Evolutionary conservation across 2,797 vertebrate genomes (phyloP).

Genomic region (Ispidina picta): DNA sequence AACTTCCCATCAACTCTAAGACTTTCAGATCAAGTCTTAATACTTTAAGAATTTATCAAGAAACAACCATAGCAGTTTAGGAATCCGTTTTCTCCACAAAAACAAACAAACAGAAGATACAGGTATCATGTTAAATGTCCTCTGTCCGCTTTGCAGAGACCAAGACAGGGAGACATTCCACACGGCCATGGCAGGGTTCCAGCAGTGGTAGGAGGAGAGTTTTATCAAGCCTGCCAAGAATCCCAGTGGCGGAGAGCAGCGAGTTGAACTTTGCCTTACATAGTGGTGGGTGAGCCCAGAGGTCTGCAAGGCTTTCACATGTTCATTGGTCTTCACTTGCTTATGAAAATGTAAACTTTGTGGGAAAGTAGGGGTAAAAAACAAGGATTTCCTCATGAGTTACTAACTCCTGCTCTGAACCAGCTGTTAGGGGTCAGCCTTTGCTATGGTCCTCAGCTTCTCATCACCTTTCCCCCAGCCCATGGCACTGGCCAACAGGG

Average conservation of each 20-base stretch:
- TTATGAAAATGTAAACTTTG: neutral
- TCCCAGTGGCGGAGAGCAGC: neutral
- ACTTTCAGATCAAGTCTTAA: neutral
- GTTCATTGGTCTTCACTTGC: neutral
- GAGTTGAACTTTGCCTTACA: conserved; percentile 72
- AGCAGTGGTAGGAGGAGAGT: conserved; percentile 23
- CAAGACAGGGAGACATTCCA: neutral
- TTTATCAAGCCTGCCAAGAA: conserved; percentile 51
- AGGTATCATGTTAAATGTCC: neutral
- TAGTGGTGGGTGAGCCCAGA: conserved; percentile 17
- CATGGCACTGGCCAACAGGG: fast-evolving
- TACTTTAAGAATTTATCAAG: neutral
- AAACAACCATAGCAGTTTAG: neutral
- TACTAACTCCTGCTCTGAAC: neutral
- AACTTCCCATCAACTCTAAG: neutral
- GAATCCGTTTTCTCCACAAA: fast-evolving
- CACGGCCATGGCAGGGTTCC: neutral
- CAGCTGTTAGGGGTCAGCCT: neutral
- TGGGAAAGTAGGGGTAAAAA: neutral
- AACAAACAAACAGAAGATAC: neutral
- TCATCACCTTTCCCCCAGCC: fast-evolving
- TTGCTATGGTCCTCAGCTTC: neutral
- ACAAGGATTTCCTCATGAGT: neutral
- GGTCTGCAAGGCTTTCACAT: conserved; percentile 19
- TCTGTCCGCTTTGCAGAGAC: neutral